A percentile compares a stretch with the other conserved stretches of the same genome.
Conservation (phyloP, 2,888 invertebrate genomes). For the Arctia plantaginis region DNA sequence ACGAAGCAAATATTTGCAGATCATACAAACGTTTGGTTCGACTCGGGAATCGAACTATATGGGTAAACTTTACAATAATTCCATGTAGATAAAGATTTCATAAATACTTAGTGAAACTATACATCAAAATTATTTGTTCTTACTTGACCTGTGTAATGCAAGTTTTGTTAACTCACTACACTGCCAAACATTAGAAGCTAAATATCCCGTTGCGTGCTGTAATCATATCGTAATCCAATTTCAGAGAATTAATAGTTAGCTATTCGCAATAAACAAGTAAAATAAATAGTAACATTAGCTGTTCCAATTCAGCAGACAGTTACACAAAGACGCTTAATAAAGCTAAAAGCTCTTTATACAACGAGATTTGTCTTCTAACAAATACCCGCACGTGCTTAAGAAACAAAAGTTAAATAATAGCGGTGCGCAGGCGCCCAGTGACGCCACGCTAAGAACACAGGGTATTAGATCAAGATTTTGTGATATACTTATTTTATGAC, state of each 20-base stretch:
- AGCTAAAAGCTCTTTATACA: constrained; percentile 32
- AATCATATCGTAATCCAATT: not conserved
- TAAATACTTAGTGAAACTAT: no score
- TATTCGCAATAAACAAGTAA: not conserved
- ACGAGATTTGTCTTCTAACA: constrained; percentile 34
- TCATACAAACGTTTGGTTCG: no score
- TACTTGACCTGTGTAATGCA: no score
- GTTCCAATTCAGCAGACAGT: constrained; percentile 21
- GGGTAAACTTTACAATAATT: no score
- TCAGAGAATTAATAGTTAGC: not conserved
- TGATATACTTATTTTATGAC: not conserved
- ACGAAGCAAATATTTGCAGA: no score
- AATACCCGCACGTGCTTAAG: constrained; percentile 44
- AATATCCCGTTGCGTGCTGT: not conserved
- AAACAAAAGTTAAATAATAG: constrained; percentile 54
- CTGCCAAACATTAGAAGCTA: not conserved
- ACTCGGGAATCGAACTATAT: no score
- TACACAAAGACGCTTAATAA: constrained; percentile 27
- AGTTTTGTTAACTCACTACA: no score
- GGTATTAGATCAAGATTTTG: not conserved
- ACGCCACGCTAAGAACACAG: constrained; percentile 17
- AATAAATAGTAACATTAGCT: constrained; percentile 18
- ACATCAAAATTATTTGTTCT: no score
- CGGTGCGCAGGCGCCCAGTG: constrained; percentile 31
- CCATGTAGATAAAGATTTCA: no score